Conservation (phyloP, 2,797 vertebrate genomes). For the Pangasius mekongensis region DNA sequence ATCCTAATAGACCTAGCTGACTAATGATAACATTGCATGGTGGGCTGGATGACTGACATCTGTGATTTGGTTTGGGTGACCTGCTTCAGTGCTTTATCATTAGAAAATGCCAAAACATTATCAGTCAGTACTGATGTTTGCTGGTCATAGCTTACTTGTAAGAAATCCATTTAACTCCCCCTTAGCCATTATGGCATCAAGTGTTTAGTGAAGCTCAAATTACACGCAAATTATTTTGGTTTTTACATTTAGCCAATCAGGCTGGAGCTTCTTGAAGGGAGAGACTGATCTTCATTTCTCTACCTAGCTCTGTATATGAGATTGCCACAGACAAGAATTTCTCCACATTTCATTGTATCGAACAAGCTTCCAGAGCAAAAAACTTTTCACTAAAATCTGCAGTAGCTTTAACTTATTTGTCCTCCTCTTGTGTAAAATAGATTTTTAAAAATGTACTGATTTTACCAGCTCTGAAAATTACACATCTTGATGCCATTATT, state of each 20-base stretch:
- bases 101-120: background rate
- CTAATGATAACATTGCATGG: background rate
- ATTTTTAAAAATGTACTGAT: too few species aligned
- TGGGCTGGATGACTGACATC: background rate
- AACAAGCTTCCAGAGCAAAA: background rate
- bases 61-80: background rate
- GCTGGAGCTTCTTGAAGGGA: too few species aligned
- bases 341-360: too few species aligned
- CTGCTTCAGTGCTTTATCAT: background rate
- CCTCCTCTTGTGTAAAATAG: background rate
- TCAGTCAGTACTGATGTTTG: background rate
- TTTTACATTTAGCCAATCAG: too few species aligned
- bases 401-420: background rate
- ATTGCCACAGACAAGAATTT: too few species aligned
- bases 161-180: background rate
- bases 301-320: too few species aligned
- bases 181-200: too few species aligned
- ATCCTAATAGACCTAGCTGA: background rate
- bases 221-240: too few species aligned
- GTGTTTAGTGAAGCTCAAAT: too few species aligned
- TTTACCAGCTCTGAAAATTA: too few species aligned
- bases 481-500: too few species aligned
- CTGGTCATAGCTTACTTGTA: background rate
- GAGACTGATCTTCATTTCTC: too few species aligned
- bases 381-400: background rate